phyloP scores from a whole-genome alignment of 2,797 vertebrate species.

The Hoplostethus atlanticus region DNA sequence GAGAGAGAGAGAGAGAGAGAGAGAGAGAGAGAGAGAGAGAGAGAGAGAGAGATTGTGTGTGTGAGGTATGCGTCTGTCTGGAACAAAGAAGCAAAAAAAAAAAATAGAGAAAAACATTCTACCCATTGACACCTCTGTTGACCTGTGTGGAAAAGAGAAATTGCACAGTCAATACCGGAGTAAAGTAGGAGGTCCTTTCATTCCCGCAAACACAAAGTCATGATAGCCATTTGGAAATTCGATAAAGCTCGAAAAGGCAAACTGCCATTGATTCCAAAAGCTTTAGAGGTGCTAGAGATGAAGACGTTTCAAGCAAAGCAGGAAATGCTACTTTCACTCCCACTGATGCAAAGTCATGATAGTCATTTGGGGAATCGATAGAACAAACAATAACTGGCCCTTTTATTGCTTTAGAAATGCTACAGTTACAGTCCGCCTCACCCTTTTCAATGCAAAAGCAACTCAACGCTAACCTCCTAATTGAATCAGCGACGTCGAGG shows the following conservation, averaged over 20 bases:
- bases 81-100: conserved; percentile 23
- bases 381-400: conserved; percentile 14
- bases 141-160: conserved; percentile 36
- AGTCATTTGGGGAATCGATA: conserved; percentile 41
- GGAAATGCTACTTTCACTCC: conserved; percentile 27
- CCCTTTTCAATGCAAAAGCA: conserved; percentile 5
- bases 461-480: conserved; percentile 25
- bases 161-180: not conserved
- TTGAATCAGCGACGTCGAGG: not conserved
- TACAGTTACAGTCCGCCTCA: conserved; percentile 17
- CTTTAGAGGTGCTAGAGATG: conserved; percentile 32
- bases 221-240: conserved; percentile 62
- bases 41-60: not conserved
- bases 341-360: conserved; percentile 8
- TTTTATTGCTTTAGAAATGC: conserved; percentile 33
- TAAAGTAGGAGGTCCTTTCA: conserved; percentile 58
- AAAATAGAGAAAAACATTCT: not conserved
- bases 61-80: not conserved
- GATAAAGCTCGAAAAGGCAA: conserved; percentile 66
- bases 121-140: conserved; percentile 23
- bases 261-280: conserved; percentile 55
- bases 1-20: too few species aligned
- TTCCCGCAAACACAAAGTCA: conserved; percentile 59
- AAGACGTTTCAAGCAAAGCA: conserved; percentile 34
- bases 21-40: too few species aligned